phyloP scores from a whole-genome alignment of 2,797 vertebrate genomes.

The Todus mexicanus region DNA sequence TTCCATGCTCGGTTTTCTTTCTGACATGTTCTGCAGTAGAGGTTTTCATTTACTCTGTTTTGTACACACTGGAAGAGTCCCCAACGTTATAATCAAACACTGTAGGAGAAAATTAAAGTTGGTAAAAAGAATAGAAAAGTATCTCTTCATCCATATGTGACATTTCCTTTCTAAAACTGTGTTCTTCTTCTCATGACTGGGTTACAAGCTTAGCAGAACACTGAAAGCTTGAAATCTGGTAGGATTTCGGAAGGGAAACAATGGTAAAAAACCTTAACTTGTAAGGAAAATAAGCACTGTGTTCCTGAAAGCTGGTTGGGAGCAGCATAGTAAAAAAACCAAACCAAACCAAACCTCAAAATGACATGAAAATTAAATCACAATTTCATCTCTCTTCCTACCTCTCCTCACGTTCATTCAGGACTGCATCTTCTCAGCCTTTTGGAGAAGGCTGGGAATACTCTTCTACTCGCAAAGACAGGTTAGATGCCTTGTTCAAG shows the following conservation, averaged over 20 bases:
- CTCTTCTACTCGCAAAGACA: background rate
- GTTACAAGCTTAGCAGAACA: background rate
- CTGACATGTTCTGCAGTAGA: background rate
- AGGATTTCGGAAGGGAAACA: background rate
- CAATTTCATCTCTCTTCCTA: background rate
- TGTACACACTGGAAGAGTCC: too few relatives aligned
- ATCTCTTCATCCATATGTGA: background rate
- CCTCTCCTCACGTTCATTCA: background rate
- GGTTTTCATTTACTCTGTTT: background rate
- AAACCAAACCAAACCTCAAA: background rate
- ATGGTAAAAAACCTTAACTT: background rate
- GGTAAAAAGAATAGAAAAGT: background rate
- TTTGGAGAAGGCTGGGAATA: background rate
- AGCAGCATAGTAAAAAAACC: background rate
- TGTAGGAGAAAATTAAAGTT: background rate
- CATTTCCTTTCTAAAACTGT: background rate
- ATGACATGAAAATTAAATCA: background rate
- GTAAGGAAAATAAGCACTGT: background rate
- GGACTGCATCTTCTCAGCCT: background rate
- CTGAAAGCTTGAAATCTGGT: background rate
- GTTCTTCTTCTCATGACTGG: background rate
- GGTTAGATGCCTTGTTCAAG: background rate
- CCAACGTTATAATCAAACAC: background rate
- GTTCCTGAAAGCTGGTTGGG: background rate
- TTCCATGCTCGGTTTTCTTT: background rate